Percentiles rank a stretch among this genome's conserved stretches.
Evolutionary conservation across 2,888 invertebrate genomes (phyloP).

Genomic region (Diabrotica balteata): DNA sequence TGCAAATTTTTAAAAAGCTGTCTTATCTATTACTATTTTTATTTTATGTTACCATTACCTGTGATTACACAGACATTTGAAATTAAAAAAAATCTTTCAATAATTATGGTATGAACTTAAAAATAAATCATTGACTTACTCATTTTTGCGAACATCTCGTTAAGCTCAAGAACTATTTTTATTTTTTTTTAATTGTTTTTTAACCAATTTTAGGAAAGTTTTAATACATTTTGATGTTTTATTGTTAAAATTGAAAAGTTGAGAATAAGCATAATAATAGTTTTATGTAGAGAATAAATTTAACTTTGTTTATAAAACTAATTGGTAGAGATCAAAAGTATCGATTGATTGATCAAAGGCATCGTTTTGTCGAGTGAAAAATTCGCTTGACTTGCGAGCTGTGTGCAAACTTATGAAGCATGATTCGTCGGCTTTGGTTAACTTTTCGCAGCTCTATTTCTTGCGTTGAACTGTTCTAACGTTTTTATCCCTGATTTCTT

Average conservation of each 20-base stretch:
- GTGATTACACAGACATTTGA: background rate
- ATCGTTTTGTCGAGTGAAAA: too few relatives aligned
- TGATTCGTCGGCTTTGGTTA: too few relatives aligned
- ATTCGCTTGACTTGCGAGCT: too few relatives aligned
- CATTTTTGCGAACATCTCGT: constrained; percentile 16
- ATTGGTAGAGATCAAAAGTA: too few relatives aligned
- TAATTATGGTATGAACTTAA: too few relatives aligned
- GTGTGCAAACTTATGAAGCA: too few relatives aligned
- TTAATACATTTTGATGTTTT: constrained; percentile 31
- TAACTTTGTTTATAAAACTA: too few relatives aligned
- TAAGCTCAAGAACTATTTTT: constrained; percentile 19
- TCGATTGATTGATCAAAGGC: too few relatives aligned
- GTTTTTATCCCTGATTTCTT: too few relatives aligned
- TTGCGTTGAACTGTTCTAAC: too few relatives aligned
- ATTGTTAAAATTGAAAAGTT: constrained; percentile 24
- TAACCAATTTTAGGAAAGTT: constrained; percentile 30
- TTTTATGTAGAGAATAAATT: background rate
- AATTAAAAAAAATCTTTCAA: background rate
- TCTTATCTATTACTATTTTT: constrained; percentile 11
- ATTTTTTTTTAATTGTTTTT: constrained; percentile 30
- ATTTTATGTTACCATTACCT: background rate
- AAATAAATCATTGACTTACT: too few relatives aligned
- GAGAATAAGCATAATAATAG: constrained; percentile 20
- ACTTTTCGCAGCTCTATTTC: too few relatives aligned
- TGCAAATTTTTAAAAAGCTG: constrained; percentile 20